phyloP scores from a whole-genome alignment of 2,797 vertebrate genomes.

The Gorsachius magnificus region DNA sequence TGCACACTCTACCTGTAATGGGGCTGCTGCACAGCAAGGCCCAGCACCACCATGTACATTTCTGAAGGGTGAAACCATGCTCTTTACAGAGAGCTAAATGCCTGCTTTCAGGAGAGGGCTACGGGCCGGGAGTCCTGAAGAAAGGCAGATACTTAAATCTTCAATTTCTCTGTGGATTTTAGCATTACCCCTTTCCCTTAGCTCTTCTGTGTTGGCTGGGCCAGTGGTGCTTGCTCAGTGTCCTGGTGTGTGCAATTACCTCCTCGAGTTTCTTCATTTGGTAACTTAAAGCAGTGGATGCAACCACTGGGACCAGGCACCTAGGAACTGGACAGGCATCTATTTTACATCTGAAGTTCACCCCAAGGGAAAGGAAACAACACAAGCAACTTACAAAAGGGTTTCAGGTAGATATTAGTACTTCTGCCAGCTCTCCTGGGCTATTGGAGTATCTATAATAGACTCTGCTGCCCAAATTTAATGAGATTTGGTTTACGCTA shows the following conservation, averaged over 20 bases:
- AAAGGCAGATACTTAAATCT: background rate
- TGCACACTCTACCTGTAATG: rapidly evolving
- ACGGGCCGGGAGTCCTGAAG: background rate
- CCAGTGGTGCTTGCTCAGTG: background rate
- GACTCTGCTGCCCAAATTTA: background rate
- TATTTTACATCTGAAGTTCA: background rate
- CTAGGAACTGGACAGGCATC: background rate
- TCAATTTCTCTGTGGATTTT: background rate
- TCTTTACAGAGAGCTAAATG: background rate
- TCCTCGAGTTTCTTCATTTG: background rate
- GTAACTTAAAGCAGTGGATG: background rate
- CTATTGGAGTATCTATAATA: background rate
- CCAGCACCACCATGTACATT: background rate
- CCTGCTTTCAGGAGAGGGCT: background rate
- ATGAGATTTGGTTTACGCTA: background rate
- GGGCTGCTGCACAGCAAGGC: background rate
- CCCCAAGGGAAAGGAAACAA: background rate
- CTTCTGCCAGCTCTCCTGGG: background rate
- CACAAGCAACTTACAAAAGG: background rate
- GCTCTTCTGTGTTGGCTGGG: background rate
- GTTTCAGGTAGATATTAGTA: background rate
- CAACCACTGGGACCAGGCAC: background rate
- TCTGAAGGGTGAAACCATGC: background rate
- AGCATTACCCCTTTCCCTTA: background rate
- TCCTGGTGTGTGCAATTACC: background rate